phyloP scores from a whole-genome alignment of 2,888 invertebrate genomes.

The Nomada fucata region DNA sequence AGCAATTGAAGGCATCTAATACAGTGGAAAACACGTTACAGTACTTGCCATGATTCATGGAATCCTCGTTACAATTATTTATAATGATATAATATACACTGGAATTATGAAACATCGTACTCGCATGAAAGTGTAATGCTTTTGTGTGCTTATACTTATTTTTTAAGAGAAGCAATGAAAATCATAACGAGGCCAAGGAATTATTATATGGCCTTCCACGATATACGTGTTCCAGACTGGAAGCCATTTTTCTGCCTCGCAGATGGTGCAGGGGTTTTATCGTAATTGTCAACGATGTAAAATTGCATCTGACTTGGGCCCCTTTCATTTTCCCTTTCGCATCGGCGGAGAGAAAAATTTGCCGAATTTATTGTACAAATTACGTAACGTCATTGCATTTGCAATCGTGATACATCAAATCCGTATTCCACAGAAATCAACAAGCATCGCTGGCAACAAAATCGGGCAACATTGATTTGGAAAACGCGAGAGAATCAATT shows the following conservation, averaged over 20 bases:
- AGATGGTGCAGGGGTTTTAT: constrained; percentile 1
- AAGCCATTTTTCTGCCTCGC: neutral
- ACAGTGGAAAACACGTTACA: too few relatives aligned
- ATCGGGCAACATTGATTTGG: too few relatives aligned
- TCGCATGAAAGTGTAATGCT: too few relatives aligned
- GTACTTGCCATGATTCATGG: too few relatives aligned
- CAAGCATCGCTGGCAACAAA: too few relatives aligned
- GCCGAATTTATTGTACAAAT: neutral
- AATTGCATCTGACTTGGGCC: neutral
- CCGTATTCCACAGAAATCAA: too few relatives aligned
- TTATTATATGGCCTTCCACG: neutral
- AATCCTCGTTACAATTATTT: too few relatives aligned
- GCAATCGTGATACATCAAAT: neutral
- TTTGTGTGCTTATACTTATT: too few relatives aligned
- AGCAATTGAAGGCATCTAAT: too few relatives aligned
- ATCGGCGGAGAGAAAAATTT: constrained; percentile 6
- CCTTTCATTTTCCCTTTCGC: constrained; percentile 24
- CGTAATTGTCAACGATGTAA: constrained; percentile 12
- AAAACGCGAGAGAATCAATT: too few relatives aligned
- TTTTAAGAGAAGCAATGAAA: neutral
- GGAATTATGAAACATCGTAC: too few relatives aligned
- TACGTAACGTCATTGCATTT: neutral
- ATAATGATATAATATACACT: too few relatives aligned
- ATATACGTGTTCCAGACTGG: neutral
- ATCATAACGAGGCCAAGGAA: neutral